Evolutionary conservation across 2,888 invertebrate genomes (phyloP).

Genomic region (Protodeltote pygarga): DNA sequence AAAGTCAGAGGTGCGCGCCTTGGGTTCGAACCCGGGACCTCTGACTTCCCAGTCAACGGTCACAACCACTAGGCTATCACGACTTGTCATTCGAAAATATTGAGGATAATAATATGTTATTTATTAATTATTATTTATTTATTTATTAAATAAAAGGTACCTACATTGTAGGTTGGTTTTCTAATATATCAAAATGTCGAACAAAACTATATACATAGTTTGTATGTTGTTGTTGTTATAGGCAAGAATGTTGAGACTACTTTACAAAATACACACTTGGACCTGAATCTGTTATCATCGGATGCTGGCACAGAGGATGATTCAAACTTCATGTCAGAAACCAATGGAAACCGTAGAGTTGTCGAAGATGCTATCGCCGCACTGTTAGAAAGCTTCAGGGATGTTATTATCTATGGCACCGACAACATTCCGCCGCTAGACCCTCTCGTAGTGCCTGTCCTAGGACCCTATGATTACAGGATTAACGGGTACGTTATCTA

Average conservation of each 20-base stretch:
- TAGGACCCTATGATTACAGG: slow-evolving; percentile 54
- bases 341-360: slow-evolving; percentile 37
- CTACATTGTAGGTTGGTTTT: too few species aligned
- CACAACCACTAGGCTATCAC: too few species aligned
- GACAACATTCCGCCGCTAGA: slow-evolving; percentile 62
- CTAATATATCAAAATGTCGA: too few species aligned
- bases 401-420: slow-evolving; percentile 63
- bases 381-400: slow-evolving; percentile 57
- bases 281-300: slow-evolving; percentile 21
- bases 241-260: slow-evolving; percentile 9
- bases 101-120: neutral
- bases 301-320: slow-evolving; percentile 31
- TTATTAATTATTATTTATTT: too few species aligned
- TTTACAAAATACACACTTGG: slow-evolving; percentile 29
- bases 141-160: too few species aligned
- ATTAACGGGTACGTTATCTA: slow-evolving; percentile 51
- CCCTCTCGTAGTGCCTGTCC: slow-evolving; percentile 50
- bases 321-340: slow-evolving; percentile 21
- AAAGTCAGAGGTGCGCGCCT: too few species aligned
- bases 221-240: neutral
- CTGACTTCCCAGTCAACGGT: too few species aligned
- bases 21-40: too few species aligned
- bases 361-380: slow-evolving; percentile 49
- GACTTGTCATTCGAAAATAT: too few species aligned
- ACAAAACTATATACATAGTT: neutral